Conservation (phyloP, 2,888 invertebrate genomes). For the Trichopoda pennipes region DNA sequence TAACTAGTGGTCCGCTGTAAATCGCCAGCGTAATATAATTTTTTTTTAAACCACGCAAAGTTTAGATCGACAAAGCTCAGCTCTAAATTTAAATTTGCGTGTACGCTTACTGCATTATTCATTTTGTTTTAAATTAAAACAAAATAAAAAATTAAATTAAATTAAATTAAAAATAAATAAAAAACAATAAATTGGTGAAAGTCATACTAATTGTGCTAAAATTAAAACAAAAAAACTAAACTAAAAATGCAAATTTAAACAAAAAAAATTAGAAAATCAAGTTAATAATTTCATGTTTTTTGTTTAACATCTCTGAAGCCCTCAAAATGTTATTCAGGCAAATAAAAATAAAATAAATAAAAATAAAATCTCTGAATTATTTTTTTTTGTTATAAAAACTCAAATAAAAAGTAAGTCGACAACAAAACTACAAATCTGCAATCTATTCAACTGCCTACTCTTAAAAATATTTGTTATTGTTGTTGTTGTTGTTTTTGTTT, state of each 20-base stretch:
- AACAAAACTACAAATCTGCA: constrained; percentile 63
- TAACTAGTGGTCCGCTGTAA: no score
- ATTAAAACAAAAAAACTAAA: constrained; percentile 26
- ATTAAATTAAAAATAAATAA: no score
- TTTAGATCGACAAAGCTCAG: no score
- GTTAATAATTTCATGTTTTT: constrained; percentile 35
- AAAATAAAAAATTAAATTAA: no score
- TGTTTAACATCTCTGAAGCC: constrained; percentile 4
- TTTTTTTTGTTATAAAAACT: constrained; percentile 20
- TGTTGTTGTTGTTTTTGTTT: constrained; percentile 2
- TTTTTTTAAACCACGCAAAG: no score
- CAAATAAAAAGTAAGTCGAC: constrained; percentile 31
- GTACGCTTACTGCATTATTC: no score
- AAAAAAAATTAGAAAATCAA: constrained; percentile 44
- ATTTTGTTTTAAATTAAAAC: no score
- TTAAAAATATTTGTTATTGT: constrained; percentile 22
- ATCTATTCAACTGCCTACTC: constrained; percentile 60
- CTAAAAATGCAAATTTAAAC: constrained; percentile 6
- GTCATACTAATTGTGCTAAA: constrained; percentile 59
- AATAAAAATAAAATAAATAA: constrained; percentile 39
- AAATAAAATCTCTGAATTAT: constrained; percentile 59
- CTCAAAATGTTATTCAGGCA: not conserved
- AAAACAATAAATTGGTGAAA: constrained; percentile 59
- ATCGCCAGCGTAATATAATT: no score
- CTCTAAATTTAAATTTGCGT: no score